phyloP scores from a whole-genome alignment of 2,888 invertebrate genomes.

The Cerceris ruficornis region DNA sequence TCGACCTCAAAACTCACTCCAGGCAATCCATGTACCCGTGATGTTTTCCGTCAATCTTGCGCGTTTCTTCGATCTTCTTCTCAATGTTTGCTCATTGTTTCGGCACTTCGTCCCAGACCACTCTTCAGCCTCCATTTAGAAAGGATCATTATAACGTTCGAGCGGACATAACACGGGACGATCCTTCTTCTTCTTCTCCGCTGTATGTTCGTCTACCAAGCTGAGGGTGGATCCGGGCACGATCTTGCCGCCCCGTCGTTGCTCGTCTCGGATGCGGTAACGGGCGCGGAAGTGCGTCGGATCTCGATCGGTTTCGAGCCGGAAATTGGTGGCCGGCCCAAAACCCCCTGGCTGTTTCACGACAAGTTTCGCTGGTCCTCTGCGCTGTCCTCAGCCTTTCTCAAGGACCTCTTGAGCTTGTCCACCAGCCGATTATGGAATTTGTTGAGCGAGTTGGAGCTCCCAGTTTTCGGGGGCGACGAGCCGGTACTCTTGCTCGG shows the following conservation, averaged over 20 bases:
- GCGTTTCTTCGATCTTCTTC: slow-evolving; percentile 1
- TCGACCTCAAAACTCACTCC: background rate
- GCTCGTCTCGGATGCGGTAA: slow-evolving; percentile 43
- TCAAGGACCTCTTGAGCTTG: slow-evolving; percentile 89
- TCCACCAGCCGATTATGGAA: slow-evolving; percentile 91
- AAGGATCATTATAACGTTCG: background rate
- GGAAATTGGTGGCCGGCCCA: slow-evolving; percentile 76
- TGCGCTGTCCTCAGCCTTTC: slow-evolving; percentile 84
- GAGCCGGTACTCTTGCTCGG: slow-evolving; percentile 87
- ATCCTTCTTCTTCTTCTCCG: background rate
- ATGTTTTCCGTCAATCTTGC: background rate
- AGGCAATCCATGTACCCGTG: background rate
- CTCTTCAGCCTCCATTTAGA: background rate
- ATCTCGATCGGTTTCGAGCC: slow-evolving; percentile 80
- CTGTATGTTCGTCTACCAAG: slow-evolving; percentile 64
- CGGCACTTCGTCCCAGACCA: background rate
- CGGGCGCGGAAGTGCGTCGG: slow-evolving; percentile 79
- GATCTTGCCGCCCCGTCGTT: slow-evolving; percentile 70
- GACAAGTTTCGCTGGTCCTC: slow-evolving; percentile 81
- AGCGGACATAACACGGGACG: background rate
- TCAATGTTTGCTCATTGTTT: background rate
- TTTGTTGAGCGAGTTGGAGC: slow-evolving; percentile 87
- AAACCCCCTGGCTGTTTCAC: slow-evolving; percentile 79
- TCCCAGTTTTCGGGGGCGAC: slow-evolving; percentile 85
- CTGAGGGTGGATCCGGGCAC: slow-evolving; percentile 74